These are phyloP conservation scores for Galeopterus variegatus DNA, from an alignment of 2,113 vertebrate species.

Conservation along the genomic window DNA sequence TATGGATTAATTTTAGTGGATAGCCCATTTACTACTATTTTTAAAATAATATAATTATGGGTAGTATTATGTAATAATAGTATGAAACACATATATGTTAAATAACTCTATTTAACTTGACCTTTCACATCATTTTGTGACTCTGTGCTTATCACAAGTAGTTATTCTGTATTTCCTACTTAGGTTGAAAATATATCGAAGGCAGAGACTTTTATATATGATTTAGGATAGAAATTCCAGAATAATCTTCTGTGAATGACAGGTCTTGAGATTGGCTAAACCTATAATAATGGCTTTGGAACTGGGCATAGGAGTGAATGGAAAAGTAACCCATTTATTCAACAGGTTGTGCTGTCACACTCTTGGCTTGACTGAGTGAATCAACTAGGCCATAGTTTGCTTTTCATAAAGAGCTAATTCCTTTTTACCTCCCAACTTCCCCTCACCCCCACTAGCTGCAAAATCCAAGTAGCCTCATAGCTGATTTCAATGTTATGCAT, in stretches of 20 bases:
- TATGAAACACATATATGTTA: neutral
- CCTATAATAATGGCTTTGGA: neutral
- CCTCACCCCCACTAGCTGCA: neutral
- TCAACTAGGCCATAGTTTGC: neutral
- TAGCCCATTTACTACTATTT: neutral
- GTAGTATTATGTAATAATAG: neutral
- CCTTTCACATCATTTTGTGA: slow-evolving; percentile 55
- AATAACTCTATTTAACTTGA: slow-evolving; percentile 15
- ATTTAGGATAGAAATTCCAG: slow-evolving; percentile 6
- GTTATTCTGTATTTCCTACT: slow-evolving; percentile 61
- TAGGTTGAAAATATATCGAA: slow-evolving; percentile 23
- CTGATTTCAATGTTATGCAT: neutral
- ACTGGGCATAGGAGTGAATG: neutral
- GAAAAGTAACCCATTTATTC: neutral
- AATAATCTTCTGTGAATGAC: neutral
- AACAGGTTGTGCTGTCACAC: neutral
- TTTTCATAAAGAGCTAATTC: slow-evolving; percentile 28
- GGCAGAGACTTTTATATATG: slow-evolving; percentile 14
- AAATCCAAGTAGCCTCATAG: neutral
- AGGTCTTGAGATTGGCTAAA: neutral
- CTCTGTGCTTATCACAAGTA: slow-evolving; percentile 14
- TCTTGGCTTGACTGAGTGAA: neutral
- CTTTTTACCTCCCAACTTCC: neutral
- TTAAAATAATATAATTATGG: neutral
- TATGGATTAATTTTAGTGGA: neutral